These are phyloP conservation scores for Drosophila stalkeri DNA, from an alignment of 2,888 invertebrate species.

Conservation along the genomic window DNA sequence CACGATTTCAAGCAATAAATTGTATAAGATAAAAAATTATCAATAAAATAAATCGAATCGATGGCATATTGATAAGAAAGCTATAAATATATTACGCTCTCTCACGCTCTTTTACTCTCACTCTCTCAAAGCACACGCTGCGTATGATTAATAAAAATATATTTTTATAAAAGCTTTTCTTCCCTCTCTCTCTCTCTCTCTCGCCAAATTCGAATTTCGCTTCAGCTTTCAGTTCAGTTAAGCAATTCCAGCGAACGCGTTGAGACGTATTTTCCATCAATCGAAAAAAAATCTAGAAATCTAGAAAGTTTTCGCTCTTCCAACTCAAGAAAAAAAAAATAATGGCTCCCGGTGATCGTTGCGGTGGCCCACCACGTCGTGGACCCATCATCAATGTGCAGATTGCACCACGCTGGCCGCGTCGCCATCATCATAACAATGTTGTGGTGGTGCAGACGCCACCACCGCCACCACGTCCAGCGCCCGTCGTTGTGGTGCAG, in stretches of 20 bases:
- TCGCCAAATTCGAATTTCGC: conserved; percentile 1
- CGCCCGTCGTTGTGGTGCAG: conserved; percentile 63
- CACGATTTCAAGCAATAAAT: background rate
- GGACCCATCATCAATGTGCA: conserved; percentile 77
- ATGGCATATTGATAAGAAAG: background rate
- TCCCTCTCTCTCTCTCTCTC: no score
- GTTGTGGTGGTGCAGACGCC: conserved; percentile 70
- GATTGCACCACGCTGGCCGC: conserved; percentile 71
- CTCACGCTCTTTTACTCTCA: background rate
- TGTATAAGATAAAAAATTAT: background rate
- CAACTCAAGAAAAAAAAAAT: conserved; percentile 3
- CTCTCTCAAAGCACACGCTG: conserved; percentile 9
- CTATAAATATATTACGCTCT: conserved; percentile 13
- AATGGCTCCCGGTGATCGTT: conserved; percentile 70
- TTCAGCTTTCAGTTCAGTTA: conserved; percentile 36
- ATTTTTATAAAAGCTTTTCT: conserved; percentile 32
- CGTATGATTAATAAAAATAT: conserved; percentile 54
- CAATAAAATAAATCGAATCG: background rate
- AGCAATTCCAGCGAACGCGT: conserved; percentile 30
- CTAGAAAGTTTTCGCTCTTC: background rate
- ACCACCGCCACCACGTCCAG: conserved; percentile 58
- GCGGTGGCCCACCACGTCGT: conserved; percentile 70
- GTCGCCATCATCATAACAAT: conserved; percentile 68
- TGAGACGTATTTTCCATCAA: conserved; percentile 41
- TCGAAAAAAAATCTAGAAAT: no score